phyloP scores from a whole-genome alignment of 2,888 invertebrate species.

The Iphiclides podalirius region DNA sequence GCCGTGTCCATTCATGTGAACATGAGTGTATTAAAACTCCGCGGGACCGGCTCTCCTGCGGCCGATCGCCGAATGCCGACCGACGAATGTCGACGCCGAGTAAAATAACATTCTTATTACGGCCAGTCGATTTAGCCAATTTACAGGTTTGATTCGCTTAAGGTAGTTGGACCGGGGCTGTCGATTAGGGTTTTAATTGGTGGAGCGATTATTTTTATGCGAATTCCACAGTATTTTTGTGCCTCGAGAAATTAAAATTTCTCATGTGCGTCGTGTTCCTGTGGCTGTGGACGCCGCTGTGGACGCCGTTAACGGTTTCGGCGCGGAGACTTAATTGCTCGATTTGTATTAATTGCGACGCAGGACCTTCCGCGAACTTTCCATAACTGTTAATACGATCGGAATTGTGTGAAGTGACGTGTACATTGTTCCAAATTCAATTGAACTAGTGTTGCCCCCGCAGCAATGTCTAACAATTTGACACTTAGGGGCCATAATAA shows the following conservation, averaged over 20 bases:
- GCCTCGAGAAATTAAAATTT: conserved; percentile 14
- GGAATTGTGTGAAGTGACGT: conserved; percentile 15
- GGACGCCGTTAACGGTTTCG: background rate
- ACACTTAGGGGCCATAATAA: conserved; percentile 41
- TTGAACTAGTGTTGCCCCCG: conserved; percentile 28
- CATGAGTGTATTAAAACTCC: conserved; percentile 33
- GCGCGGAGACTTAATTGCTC: background rate
- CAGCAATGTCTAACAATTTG: conserved; percentile 26
- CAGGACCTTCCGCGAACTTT: background rate
- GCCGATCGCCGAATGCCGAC: too few relatives aligned
- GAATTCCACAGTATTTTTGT: background rate
- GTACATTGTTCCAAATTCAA: conserved; percentile 22
- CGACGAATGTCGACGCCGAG: conserved; percentile 23
- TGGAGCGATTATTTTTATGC: conserved; percentile 13
- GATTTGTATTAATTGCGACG: background rate
- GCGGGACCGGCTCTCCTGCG: conserved; percentile 28
- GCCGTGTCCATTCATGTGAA: conserved; percentile 49
- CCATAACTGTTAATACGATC: background rate
- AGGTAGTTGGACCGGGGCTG: background rate
- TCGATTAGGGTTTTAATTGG: conserved; percentile 17
- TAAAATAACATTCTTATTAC: conserved; percentile 25
- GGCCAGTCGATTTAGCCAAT: conserved; percentile 22
- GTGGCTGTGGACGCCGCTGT: too few relatives aligned
- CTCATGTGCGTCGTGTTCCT: background rate
- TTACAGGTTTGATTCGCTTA: conserved; percentile 18